These are phyloP conservation scores for Drosophila merina DNA, from an alignment of 2,888 invertebrate genomes.

Conservation along the genomic window DNA sequence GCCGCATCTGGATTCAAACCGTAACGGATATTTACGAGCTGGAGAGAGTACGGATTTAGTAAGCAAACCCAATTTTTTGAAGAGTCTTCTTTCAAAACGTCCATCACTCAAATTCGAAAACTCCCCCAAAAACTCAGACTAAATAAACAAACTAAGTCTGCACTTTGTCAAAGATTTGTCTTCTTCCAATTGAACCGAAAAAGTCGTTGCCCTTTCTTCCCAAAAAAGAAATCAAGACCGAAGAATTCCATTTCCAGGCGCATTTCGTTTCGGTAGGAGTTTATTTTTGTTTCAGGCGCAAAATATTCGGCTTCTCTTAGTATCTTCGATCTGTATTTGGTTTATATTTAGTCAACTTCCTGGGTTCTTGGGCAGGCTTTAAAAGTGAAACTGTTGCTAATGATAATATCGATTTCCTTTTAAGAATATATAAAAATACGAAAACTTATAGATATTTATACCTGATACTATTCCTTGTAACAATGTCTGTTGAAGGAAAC, in stretches of 20 bases:
- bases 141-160: conserved; percentile 23
- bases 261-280: conserved; percentile 23
- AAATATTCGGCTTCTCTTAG: conserved; percentile 41
- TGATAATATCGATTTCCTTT: conserved; percentile 22
- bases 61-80: conserved; percentile 19
- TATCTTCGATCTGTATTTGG: conserved; percentile 51
- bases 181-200: conserved; percentile 27
- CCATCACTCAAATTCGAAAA: conserved; percentile 36
- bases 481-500: too few relatives aligned
- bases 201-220: conserved; percentile 67
- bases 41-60: conserved; percentile 8
- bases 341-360: conserved; percentile 29
- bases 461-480: too few relatives aligned
- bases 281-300: conserved; percentile 64
- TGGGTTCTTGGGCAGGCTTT: neutral
- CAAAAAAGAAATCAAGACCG: conserved; percentile 18
- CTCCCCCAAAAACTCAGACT: conserved; percentile 7
- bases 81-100: conserved; percentile 13
- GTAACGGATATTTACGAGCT: conserved; percentile 28
- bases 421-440: neutral
- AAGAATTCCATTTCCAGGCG: conserved; percentile 38
- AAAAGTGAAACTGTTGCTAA: neutral
- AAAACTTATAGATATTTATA: too few relatives aligned
- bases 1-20: conserved; percentile 9
- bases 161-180: conserved; percentile 32